These are phyloP conservation scores for Helobdella robusta DNA, from an alignment of 2,888 invertebrate species.

Conservation along the genomic window DNA sequence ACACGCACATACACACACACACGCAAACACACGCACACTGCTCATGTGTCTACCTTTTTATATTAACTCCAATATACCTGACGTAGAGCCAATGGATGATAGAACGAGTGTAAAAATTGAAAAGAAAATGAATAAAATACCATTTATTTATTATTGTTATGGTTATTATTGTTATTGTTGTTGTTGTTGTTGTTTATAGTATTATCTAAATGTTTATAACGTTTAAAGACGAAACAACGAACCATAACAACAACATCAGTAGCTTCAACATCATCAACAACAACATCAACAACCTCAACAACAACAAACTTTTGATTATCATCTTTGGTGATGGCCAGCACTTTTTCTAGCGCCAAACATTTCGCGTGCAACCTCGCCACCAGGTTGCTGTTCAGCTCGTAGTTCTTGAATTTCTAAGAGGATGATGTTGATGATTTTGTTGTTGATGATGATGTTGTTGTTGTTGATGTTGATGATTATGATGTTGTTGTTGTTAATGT, in stretches of 20 bases:
- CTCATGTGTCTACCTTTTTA: no score
- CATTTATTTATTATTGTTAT: neutral
- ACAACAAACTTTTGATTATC: slow-evolving; percentile 9
- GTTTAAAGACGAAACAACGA: neutral
- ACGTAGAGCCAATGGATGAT: neutral
- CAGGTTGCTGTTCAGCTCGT: slow-evolving; percentile 77
- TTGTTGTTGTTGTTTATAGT: no score
- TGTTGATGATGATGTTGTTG: no score
- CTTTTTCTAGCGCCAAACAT: slow-evolving; percentile 69
- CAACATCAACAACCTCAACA: neutral
- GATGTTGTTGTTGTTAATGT: no score
- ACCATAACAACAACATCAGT: neutral
- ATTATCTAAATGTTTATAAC: no score
- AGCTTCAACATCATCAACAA: neutral
- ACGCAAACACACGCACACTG: neutral
- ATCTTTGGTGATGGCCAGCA: slow-evolving; percentile 51
- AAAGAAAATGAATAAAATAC: no score
- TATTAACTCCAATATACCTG: no score
- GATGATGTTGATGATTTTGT: neutral
- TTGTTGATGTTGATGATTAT: no score
- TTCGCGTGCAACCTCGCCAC: slow-evolving; percentile 79
- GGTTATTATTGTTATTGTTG: neutral
- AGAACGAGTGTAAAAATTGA: neutral
- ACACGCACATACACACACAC: neutral
- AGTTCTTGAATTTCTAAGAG: slow-evolving; percentile 79